A percentile compares a stretch with the other conserved stretches of the same genome.
Evolutionary conservation across 2,888 invertebrate species (phyloP).

Genomic region (Holacanthella duospinosa): DNA sequence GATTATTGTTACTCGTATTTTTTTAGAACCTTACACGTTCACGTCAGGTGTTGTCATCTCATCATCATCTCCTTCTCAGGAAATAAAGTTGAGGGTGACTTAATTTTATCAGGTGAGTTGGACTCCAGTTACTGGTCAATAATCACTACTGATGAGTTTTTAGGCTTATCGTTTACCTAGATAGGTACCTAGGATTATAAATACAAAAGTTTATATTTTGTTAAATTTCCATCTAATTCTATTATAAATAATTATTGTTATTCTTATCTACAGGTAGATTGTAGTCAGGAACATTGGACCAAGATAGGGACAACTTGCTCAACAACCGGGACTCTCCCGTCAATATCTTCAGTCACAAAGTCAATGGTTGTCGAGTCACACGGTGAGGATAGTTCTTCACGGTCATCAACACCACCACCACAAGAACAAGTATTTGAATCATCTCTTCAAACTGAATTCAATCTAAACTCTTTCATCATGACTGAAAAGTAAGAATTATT

Average conservation of each 20-base stretch:
- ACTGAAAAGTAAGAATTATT: not conserved
- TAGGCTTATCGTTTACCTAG: too few species aligned
- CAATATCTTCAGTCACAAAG: not conserved
- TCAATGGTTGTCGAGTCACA: not conserved
- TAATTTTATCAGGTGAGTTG: too few species aligned
- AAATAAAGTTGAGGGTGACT: too few species aligned
- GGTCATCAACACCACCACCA: not conserved
- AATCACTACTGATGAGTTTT: too few species aligned
- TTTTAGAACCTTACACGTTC: too few species aligned
- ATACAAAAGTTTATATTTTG: too few species aligned
- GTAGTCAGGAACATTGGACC: not conserved
- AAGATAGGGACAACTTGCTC: slow-evolving; percentile 6
- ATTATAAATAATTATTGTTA: not conserved
- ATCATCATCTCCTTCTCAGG: too few species aligned
- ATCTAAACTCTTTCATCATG: not conserved
- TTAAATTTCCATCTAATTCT: too few species aligned
- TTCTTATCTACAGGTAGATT: not conserved
- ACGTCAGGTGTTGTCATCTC: too few species aligned
- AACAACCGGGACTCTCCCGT: slow-evolving; percentile 3
- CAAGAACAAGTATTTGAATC: not conserved
- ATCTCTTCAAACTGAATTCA: not conserved
- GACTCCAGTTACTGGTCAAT: too few species aligned
- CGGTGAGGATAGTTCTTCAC: not conserved
- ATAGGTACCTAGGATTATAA: too few species aligned
- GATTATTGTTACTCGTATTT: too few species aligned